Percentiles rank a stretch among this genome's conserved stretches.
phyloP scores from a whole-genome alignment of 2,113 vertebrate species.

The Tapirus terrestris region DNA sequence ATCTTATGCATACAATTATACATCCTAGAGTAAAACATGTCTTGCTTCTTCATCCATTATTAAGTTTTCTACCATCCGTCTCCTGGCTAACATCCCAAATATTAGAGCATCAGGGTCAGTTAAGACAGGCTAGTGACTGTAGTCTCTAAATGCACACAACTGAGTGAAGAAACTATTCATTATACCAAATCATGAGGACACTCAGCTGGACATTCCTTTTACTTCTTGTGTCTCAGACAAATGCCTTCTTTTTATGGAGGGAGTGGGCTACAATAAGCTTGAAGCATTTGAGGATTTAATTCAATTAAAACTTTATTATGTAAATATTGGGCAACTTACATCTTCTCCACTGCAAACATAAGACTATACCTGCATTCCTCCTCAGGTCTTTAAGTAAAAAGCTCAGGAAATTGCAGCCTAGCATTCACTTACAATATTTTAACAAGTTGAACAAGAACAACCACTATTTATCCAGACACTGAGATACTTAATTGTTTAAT shows the following conservation, averaged over 20 bases:
- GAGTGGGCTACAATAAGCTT: background rate
- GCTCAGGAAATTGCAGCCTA: constrained; percentile 20
- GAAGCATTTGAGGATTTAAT: constrained; percentile 35
- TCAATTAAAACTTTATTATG: constrained; percentile 19
- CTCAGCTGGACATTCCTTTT: background rate
- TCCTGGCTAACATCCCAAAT: constrained; percentile 40
- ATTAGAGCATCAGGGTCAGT: constrained; percentile 28
- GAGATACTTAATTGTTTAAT: constrained; percentile 56
- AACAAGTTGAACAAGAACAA: constrained; percentile 56
- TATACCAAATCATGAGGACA: constrained; percentile 18
- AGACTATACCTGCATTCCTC: background rate
- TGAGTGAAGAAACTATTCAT: constrained; percentile 9
- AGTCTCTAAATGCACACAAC: background rate
- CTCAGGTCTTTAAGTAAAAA: constrained; percentile 42
- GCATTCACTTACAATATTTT: constrained; percentile 48
- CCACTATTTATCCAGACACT: constrained; percentile 25
- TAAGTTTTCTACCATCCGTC: background rate
- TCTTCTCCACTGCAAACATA: constrained; percentile 40
- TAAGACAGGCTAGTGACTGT: constrained; percentile 12
- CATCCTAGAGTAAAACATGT: constrained; percentile 1
- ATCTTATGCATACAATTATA: background rate
- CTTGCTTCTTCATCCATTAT: constrained; percentile 16
- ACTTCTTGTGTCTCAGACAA: constrained; percentile 20
- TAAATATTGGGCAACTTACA: constrained; percentile 26
- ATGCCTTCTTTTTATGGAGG: background rate